Evolutionary conservation across 2,797 vertebrate species (phyloP).

Genomic region (Allobates femoralis): DNA sequence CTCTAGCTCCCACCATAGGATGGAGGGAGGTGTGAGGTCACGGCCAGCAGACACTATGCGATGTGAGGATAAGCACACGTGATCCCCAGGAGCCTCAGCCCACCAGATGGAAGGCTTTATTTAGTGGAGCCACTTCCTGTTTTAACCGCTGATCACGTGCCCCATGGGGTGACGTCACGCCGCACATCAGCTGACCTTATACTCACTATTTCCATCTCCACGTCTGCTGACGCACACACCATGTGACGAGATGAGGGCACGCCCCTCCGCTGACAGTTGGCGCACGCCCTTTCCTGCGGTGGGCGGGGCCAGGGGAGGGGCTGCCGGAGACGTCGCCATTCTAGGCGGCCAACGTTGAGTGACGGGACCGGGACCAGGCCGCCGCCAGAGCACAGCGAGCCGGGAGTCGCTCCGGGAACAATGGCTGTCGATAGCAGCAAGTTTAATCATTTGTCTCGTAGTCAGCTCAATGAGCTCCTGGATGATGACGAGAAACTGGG

Average conservation of each 20-base stretch:
- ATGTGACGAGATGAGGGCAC: conserved; percentile 1
- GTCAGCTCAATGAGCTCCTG: conserved; percentile 88
- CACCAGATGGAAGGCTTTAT: too few species aligned
- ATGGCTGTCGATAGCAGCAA: conserved; percentile 82
- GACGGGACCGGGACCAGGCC: conserved; percentile 53
- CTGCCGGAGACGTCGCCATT: conserved; percentile 44
- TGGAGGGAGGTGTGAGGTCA: too few species aligned
- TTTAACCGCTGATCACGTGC: not conserved
- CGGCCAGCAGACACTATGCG: too few species aligned
- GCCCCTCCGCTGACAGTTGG: conserved; percentile 3
- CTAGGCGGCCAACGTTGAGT: conserved; percentile 27
- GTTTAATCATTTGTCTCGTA: conserved; percentile 82
- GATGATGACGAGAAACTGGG: conserved; percentile 90
- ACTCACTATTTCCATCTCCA: not conserved
- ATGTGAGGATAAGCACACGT: too few species aligned
- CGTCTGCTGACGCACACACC: not conserved
- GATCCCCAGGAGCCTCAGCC: too few species aligned
- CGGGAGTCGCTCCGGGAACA: conserved; percentile 16
- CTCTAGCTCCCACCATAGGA: too few species aligned
- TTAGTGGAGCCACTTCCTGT: not conserved
- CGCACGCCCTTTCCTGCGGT: conserved; percentile 31
- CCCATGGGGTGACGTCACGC: not conserved
- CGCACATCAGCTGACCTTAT: not conserved
- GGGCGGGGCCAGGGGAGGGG: conserved; percentile 6
- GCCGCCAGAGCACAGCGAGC: conserved; percentile 9